Percentiles rank a stretch among this genome's conserved stretches.
Conservation (phyloP, 1,140 invertebrate species). For the Aporrectodea caliginosa region DNA sequence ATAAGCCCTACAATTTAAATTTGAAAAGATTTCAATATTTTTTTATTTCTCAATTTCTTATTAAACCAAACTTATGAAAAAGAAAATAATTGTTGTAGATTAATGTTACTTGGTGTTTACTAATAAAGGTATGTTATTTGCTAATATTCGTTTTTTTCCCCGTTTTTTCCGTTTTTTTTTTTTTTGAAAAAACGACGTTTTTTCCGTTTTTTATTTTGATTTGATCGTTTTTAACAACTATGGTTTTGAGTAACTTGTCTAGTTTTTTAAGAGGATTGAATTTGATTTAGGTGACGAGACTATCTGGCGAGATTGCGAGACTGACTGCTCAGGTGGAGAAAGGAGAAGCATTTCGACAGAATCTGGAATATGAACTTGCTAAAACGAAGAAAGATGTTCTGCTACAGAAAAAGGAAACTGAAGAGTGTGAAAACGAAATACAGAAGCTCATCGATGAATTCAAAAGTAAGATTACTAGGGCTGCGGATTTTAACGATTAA, state of each 20-base stretch:
- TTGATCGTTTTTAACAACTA: too few species aligned
- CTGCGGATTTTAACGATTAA: too few species aligned
- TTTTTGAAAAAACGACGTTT: not conserved
- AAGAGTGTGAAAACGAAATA: not conserved
- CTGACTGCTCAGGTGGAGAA: constrained; percentile 42
- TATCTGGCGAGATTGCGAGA: constrained; percentile 35
- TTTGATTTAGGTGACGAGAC: not conserved
- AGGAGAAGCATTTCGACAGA: constrained; percentile 41
- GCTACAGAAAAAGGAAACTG: not conserved
- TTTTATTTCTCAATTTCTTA: too few species aligned
- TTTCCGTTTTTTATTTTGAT: not conserved
- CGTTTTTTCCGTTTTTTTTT: not conserved
- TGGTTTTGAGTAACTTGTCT: too few species aligned
- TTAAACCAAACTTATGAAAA: too few species aligned
- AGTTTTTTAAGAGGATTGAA: too few species aligned
- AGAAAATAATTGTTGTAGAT: too few species aligned
- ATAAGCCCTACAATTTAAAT: too few species aligned
- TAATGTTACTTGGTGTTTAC: too few species aligned
- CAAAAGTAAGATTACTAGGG: not conserved
- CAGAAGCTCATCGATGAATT: not conserved
- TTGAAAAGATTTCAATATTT: too few species aligned
- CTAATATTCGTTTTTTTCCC: too few species aligned
- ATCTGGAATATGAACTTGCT: constrained; percentile 45
- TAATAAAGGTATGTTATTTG: too few species aligned
- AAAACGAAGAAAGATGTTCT: constrained; percentile 36